Conservation (phyloP, 2,113 vertebrate genomes). For the Chaetodon trifascialis region DNA sequence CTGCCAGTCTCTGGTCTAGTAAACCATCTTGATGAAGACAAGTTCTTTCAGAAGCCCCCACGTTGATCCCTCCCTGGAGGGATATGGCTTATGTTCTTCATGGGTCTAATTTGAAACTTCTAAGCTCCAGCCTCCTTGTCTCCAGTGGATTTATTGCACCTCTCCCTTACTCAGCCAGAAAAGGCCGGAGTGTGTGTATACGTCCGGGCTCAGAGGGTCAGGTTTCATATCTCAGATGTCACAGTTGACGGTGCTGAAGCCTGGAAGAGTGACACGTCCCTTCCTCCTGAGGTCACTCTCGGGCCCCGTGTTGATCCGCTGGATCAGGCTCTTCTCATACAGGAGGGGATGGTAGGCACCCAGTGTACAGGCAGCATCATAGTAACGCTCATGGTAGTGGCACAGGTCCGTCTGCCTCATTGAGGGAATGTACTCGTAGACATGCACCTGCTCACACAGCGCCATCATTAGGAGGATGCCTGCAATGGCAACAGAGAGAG, state of each 20-base stretch:
- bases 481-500: slow-evolving; percentile 64
- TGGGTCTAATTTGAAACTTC: slow-evolving; percentile 58
- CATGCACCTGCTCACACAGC: slow-evolving; percentile 92
- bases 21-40: slow-evolving; percentile 58
- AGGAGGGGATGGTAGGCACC: slow-evolving; percentile 97
- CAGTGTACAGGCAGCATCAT: slow-evolving; percentile 94
- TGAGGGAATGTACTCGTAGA: slow-evolving; percentile 98
- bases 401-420: slow-evolving; percentile 94
- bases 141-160: slow-evolving; percentile 79
- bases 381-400: slow-evolving; percentile 97
- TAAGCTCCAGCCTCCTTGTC: slow-evolving; percentile 55
- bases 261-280: slow-evolving; percentile 93
- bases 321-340: slow-evolving; percentile 95
- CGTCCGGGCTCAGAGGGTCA: slow-evolving; percentile 15
- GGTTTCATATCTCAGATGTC: slow-evolving; percentile 71
- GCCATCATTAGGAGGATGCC: slow-evolving; percentile 99
- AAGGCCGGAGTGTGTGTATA: slow-evolving; percentile 48
- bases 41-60: slow-evolving; percentile 38
- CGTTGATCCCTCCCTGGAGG: slow-evolving; percentile 56
- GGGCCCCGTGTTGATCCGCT: slow-evolving; percentile 90
- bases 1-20: slow-evolving; percentile 38
- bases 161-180: slow-evolving; percentile 58
- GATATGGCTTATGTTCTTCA: slow-evolving; percentile 75
- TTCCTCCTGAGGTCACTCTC: slow-evolving; percentile 89
- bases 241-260: slow-evolving; percentile 90